Evolutionary conservation across 2,113 vertebrate genomes (phyloP).

Genomic region (Camelus dromedarius): DNA sequence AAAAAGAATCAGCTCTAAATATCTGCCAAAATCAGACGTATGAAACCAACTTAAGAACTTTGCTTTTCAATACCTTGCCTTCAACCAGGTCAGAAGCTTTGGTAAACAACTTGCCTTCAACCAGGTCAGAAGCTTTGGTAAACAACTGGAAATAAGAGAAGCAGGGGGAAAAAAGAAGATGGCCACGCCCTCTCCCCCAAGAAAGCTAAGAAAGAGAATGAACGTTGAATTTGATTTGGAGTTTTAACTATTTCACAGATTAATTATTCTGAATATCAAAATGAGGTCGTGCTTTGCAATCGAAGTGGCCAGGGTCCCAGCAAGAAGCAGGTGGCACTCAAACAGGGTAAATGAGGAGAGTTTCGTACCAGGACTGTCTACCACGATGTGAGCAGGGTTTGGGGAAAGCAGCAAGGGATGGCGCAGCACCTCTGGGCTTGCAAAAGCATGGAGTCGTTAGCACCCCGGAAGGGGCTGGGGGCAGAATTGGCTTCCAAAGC

Average conservation of each 20-base stretch:
- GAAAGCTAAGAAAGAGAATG: background rate
- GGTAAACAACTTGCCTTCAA: background rate
- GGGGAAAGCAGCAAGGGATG: background rate
- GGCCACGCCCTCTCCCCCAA: background rate
- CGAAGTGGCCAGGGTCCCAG: background rate
- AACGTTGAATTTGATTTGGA: background rate
- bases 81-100: background rate
- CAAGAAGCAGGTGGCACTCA: slow-evolving; percentile 52
- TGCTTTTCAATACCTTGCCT: background rate
- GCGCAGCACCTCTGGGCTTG: background rate
- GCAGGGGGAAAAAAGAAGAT: background rate
- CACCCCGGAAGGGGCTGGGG: background rate
- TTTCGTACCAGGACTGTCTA: background rate
- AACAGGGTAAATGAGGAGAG: background rate
- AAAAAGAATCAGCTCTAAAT: background rate
- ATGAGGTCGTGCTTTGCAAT: background rate
- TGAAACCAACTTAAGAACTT: background rate
- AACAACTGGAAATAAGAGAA: background rate
- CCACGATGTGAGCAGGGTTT: background rate
- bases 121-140: background rate
- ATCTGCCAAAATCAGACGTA: background rate
- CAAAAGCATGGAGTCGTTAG: background rate
- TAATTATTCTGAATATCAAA: background rate
- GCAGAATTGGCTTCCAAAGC: background rate
- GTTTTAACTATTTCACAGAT: slow-evolving; percentile 41